phyloP scores from a whole-genome alignment of 2,113 vertebrate species.

The Ploceus nigricollis region DNA sequence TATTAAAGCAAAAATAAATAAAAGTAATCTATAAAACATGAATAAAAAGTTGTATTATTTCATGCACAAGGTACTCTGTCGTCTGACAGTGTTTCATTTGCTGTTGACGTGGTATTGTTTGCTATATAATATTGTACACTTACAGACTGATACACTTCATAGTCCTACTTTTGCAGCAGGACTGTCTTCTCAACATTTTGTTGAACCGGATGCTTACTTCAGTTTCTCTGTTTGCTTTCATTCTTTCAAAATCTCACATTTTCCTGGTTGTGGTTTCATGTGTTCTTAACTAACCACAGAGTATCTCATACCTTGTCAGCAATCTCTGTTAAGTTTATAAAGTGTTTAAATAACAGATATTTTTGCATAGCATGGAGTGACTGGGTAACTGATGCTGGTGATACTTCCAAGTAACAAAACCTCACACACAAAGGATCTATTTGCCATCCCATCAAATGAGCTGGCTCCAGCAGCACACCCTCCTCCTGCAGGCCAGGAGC shows the following conservation, averaged over 20 bases:
- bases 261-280: background rate
- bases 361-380: slow-evolving; percentile 51
- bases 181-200: slow-evolving; percentile 22
- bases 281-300: background rate
- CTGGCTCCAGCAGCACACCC: background rate
- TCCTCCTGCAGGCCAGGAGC: background rate
- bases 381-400: slow-evolving; percentile 2
- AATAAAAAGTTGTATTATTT: slow-evolving; percentile 77
- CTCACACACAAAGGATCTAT: background rate
- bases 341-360: slow-evolving; percentile 26
- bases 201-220: slow-evolving; percentile 40
- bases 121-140: slow-evolving; percentile 41
- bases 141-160: background rate
- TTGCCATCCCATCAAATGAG: slow-evolving; percentile 15
- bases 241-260: slow-evolving; percentile 24
- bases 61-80: slow-evolving; percentile 44
- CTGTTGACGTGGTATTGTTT: slow-evolving; percentile 39
- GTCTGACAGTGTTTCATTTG: slow-evolving; percentile 62
- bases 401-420: background rate
- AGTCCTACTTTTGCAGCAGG: background rate
- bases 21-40: slow-evolving; percentile 75
- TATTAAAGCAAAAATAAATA: slow-evolving; percentile 81
- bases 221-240: slow-evolving; percentile 47
- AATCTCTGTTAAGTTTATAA: slow-evolving; percentile 43
- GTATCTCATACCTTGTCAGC: slow-evolving; percentile 31